phyloP scores from a whole-genome alignment of 2,113 vertebrate species.

The Maylandia zebra region DNA sequence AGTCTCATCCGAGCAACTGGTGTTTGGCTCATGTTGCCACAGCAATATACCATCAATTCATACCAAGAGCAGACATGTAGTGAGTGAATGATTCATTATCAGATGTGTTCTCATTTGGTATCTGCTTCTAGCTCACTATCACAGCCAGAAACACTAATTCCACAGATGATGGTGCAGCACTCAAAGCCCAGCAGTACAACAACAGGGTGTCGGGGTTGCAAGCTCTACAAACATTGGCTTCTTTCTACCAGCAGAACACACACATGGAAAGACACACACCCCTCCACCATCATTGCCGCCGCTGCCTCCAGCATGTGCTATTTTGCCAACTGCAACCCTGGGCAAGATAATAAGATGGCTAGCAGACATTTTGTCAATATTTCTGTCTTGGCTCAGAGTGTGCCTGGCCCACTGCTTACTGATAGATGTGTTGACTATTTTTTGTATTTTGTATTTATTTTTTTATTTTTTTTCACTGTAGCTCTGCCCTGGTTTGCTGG shows the following conservation, averaged over 20 bases:
- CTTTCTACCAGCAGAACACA: conserved; percentile 11
- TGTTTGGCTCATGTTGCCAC: background rate
- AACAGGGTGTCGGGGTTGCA: conserved; percentile 17
- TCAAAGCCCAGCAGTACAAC: conserved; percentile 27
- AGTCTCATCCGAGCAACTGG: background rate
- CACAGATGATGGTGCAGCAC: conserved; percentile 24
- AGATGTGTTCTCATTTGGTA: conserved; percentile 13
- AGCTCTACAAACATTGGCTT: conserved; percentile 36
- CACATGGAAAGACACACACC: background rate
- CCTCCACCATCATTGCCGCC: background rate
- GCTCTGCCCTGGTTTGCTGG: conserved; percentile 27
- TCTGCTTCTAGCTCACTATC: conserved; percentile 2
- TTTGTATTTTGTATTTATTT: conserved; percentile 3
- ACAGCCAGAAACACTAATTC: conserved; percentile 24
- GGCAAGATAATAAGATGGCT: conserved; percentile 58
- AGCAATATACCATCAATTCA: background rate
- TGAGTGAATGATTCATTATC: conserved; percentile 7
- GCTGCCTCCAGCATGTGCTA: conserved; percentile 48
- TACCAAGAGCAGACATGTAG: background rate
- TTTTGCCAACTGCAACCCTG: conserved; percentile 53
- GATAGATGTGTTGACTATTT: conserved; percentile 63
- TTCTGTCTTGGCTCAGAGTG: conserved; percentile 66
- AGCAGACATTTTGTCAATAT: conserved; percentile 68
- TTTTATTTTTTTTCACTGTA: background rate
- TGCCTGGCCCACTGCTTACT: conserved; percentile 57